phyloP scores from a whole-genome alignment of 2,113 vertebrate species.

The Ctenodactylus gundi region DNA sequence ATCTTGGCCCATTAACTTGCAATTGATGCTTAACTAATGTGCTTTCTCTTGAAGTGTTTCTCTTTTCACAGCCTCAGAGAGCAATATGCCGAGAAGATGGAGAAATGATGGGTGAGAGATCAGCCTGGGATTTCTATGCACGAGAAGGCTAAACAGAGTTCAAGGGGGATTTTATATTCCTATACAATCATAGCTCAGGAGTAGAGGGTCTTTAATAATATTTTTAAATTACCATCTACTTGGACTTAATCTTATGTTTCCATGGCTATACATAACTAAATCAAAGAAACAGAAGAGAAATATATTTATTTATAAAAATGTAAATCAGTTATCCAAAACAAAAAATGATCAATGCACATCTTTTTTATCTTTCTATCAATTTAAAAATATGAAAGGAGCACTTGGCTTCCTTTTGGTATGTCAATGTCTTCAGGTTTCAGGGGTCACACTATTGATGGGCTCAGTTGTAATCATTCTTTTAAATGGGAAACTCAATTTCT shows the following conservation, averaged over 20 bases:
- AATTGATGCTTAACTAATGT: conserved; percentile 76
- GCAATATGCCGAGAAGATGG: conserved; percentile 36
- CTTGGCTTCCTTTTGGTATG: neutral
- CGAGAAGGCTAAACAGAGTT: conserved; percentile 51
- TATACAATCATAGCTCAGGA: neutral
- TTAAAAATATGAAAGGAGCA: neutral
- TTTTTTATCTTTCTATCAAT: too few relatives aligned
- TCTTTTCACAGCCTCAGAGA: conserved; percentile 34
- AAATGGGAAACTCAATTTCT: neutral
- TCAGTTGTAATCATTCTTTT: neutral
- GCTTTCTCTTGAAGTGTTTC: conserved; percentile 58
- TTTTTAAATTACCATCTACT: neutral
- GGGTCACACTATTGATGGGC: neutral
- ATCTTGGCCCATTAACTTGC: conserved; percentile 70
- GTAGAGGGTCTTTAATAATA: conserved; percentile 1
- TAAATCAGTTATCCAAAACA: neutral
- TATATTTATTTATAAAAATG: neutral
- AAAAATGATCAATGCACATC: neutral
- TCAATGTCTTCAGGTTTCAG: neutral
- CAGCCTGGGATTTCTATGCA: neutral
- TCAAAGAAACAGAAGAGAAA: conserved; percentile 11
- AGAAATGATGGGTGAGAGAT: conserved; percentile 11
- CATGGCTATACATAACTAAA: neutral
- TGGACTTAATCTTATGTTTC: neutral
- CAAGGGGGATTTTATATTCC: conserved; percentile 32